phyloP scores from a whole-genome alignment of 2,888 invertebrate genomes.

The Argynnis bischoffii region DNA sequence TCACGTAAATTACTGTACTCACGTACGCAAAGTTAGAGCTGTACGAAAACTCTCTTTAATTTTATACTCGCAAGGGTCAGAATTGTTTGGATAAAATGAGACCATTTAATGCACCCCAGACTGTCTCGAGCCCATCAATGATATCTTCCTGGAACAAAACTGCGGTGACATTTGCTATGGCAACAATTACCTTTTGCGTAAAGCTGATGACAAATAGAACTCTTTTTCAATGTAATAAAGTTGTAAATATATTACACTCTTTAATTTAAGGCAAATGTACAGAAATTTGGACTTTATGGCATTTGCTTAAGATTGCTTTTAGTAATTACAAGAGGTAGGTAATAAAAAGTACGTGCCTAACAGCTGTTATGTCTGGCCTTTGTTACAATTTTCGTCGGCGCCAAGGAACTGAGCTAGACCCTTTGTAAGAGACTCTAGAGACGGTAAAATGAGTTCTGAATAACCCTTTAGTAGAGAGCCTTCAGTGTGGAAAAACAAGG shows the following conservation, averaged over 20 bases:
- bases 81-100: slow-evolving; percentile 18
- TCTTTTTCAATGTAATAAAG: slow-evolving; percentile 18
- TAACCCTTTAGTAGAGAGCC: slow-evolving; percentile 31
- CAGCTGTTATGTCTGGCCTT: slow-evolving; percentile 69
- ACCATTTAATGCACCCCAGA: slow-evolving; percentile 60
- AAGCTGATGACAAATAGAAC: slow-evolving; percentile 27
- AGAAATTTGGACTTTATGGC: slow-evolving; percentile 19
- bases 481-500: slow-evolving; percentile 34
- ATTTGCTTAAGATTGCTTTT: slow-evolving; percentile 35
- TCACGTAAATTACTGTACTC: slow-evolving; percentile 26
- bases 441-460: slow-evolving; percentile 32
- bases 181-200: slow-evolving; percentile 38
- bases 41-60: slow-evolving; percentile 20
- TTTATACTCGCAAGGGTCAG: background rate
- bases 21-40: slow-evolving; percentile 16
- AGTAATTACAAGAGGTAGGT: slow-evolving; percentile 20
- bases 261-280: background rate
- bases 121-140: slow-evolving; percentile 51
- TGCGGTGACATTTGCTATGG: slow-evolving; percentile 43
- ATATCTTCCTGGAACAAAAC: slow-evolving; percentile 48
- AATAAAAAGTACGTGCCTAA: slow-evolving; percentile 59
- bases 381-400: slow-evolving; percentile 61
- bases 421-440: slow-evolving; percentile 38
- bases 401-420: slow-evolving; percentile 48
- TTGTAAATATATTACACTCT: slow-evolving; percentile 16